Evolutionary conservation across 1,140 invertebrate species (phyloP), one percentile per base, ranked within the genome.

Genomic region (Holcopasites calliopsidis): DNA sequence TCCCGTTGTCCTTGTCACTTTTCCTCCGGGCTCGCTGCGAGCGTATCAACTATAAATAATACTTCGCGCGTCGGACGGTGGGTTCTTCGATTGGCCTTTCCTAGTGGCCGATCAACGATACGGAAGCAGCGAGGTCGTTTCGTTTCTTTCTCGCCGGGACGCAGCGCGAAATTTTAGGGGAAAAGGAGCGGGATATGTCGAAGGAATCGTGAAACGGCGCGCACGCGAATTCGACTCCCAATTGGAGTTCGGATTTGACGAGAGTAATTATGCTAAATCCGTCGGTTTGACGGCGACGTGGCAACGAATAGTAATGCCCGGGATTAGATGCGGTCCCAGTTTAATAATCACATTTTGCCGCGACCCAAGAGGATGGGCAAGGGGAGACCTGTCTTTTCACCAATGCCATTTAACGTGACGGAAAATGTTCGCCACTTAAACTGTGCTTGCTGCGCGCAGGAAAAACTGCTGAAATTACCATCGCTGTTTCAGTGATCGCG

Each of bases 261-360:
- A 66, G 71, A 74, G 66, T 57, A 66, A 66, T 74, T 66, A 50
- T 13, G 62, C 49, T 57, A 38, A 62, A 66, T 74, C 50, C 38
- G 62, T 23, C 49, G 31, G 49, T 73, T 65, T 73, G 50, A 73
- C 71, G 50, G 40, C 50, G 62, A 13, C 35, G 18, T 66, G 61
- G 50, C 62, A 50, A 38, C 65, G 71, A 74, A 74, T 74, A 74
- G 50, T 66, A 66, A 74, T 74, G 71, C 40, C 26, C 3, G 13
- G 44, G 61, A 73, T 73, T 66, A 73, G 71, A 73, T 33, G 13
- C 49, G 61, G 18, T 66, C 55, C 71, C 60, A 13, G 71, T 47
- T 66, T 66, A 47, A 55, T 74, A 55, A 66, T 54, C 71, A 38
- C 62, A 66, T 66, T 66, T 74, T 74, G 66, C 18, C n/a, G 1